phyloP scores from a whole-genome alignment of 2,797 vertebrate species.

The Phrynocephalus guinanensis region DNA sequence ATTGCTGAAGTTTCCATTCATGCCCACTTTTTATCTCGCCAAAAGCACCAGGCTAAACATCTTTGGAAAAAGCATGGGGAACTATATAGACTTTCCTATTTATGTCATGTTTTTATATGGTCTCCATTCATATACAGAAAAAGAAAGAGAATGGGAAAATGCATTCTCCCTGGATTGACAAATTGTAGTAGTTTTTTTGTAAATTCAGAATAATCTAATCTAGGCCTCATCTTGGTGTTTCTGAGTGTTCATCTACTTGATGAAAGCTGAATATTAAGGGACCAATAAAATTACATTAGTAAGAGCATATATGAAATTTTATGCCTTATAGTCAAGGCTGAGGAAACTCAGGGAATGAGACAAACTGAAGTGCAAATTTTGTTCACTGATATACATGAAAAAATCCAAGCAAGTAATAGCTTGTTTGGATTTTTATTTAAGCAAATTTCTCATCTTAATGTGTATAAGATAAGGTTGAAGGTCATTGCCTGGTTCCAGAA shows the following conservation, averaged over 20 bases:
- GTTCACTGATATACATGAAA: neutral
- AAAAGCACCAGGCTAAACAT: neutral
- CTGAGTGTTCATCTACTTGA: neutral
- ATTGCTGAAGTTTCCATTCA: neutral
- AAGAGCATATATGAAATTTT: neutral
- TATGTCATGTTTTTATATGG: neutral
- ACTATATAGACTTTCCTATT: neutral
- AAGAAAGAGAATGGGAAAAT: too few relatives aligned
- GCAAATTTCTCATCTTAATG: neutral
- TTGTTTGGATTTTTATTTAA: conserved; percentile 13
- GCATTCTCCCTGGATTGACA: neutral
- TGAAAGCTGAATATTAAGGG: neutral
- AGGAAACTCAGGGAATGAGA: neutral
- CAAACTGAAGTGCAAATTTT: neutral
- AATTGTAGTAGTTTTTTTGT: neutral
- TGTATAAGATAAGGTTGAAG: neutral
- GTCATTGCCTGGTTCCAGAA: neutral
- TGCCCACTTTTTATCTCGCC: neutral
- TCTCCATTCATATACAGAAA: neutral
- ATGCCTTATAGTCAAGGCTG: neutral
- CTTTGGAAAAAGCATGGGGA: neutral
- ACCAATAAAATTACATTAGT: neutral
- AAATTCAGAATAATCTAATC: neutral
- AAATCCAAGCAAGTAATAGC: neutral
- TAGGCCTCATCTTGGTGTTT: neutral